These are phyloP conservation scores for Jaculus jaculus DNA, from an alignment of 2,113 vertebrate genomes.

Conservation along the genomic window DNA sequence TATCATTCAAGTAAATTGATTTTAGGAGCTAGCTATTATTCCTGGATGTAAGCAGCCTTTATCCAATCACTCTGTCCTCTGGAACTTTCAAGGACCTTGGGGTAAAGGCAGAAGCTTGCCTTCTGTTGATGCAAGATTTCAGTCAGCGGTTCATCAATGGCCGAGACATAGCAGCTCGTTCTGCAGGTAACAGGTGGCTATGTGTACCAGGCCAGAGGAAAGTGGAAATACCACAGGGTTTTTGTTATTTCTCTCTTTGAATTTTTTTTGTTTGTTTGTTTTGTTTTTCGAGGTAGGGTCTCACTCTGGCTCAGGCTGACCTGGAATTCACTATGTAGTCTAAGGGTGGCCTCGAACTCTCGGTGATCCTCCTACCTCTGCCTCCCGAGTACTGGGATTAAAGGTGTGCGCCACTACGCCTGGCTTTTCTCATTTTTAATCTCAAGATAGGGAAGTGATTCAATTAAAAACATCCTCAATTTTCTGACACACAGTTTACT, in stretches of 20 bases:
- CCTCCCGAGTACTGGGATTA: no score
- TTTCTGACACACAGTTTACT: not conserved
- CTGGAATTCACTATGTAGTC: no score
- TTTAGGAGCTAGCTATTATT: not conserved
- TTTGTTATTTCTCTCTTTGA: not conserved
- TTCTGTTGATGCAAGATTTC: not conserved
- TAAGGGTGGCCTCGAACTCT: no score
- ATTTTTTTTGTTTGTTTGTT: no score
- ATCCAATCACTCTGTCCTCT: not conserved
- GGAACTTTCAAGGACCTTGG: not conserved
- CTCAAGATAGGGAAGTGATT: constrained; percentile 25
- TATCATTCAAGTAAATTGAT: not conserved
- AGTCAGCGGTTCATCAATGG: not conserved
- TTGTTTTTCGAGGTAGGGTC: no score
- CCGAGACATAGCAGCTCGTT: not conserved
- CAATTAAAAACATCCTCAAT: not conserved
- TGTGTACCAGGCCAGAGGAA: not conserved
- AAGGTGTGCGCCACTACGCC: no score
- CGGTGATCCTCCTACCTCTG: no score
- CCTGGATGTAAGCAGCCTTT: not conserved
- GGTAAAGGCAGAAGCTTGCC: not conserved
- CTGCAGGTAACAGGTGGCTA: not conserved
- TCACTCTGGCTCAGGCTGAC: no score
- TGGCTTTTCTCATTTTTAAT: not conserved
- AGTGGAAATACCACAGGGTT: not conserved